Evolutionary conservation across 2,113 vertebrate species (phyloP).

Genomic region (Bubo bubo): DNA sequence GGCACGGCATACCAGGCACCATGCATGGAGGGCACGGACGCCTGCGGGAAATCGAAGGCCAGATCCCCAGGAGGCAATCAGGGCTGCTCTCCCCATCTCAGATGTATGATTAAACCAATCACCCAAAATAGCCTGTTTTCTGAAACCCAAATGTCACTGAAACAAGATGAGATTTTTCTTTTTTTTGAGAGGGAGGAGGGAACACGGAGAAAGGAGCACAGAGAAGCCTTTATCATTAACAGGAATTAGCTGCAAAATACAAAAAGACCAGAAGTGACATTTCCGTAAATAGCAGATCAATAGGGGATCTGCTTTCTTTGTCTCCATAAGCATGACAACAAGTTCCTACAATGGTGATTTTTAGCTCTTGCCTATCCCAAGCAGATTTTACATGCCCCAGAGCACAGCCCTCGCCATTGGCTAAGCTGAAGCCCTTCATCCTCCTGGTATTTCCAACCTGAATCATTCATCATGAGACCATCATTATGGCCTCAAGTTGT

Average conservation of each 20-base stretch:
- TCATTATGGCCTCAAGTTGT: too few species aligned
- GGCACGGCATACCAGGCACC: fast-evolving
- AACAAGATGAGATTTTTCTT: not conserved
- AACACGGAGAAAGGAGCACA: not conserved
- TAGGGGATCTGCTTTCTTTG: not conserved
- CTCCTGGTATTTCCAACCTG: not conserved
- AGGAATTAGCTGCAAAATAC: not conserved
- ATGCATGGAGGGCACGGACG: fast-evolving
- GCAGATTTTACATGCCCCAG: not conserved
- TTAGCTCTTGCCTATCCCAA: not conserved
- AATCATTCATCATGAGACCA: not conserved
- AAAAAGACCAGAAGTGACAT: not conserved
- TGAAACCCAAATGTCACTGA: not conserved
- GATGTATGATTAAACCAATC: not conserved
- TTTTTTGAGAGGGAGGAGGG: not conserved
- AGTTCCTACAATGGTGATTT: not conserved
- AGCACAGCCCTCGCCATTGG: fast-evolving
- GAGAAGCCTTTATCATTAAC: not conserved
- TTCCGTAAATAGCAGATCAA: not conserved
- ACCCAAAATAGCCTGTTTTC: not conserved
- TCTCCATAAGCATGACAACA: not conserved
- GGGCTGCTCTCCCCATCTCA: not conserved
- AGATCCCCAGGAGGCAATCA: not conserved
- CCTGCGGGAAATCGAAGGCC: fast-evolving
- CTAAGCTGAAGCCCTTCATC: not conserved